Evolutionary conservation across 2,888 invertebrate species (phyloP), one percentile per base, ranked within the genome.

Genomic region (Nomada lathburiana): DNA sequence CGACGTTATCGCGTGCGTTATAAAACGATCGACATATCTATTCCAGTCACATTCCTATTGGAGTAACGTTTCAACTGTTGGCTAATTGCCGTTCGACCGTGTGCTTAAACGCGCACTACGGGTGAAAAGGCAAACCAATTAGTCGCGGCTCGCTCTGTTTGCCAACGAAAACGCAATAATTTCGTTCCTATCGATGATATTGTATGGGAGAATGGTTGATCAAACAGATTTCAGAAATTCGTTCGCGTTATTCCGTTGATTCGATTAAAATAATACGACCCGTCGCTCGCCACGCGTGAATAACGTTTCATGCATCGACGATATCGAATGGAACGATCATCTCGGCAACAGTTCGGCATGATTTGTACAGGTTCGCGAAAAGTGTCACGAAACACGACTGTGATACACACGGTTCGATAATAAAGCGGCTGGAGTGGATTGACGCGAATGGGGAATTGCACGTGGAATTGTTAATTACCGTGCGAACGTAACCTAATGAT

Each of bases 391-490:
- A n/a, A 65, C 29, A 23, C n/a, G 50, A 57, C 13, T 11, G 60
- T n/a, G 80, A 81, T 67, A 74, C 53, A 62, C 36, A 44, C 20
- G 20, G 64, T n/a, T 65, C 74, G 71, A 65, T 80, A 75, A 75
- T 81, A 77, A 77, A 80, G 42, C 50, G 69, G 36, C 29, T 47
- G 50, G 60, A 68, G 76, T 36, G 53, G 71, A 76, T 59, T 70
- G 67, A 77, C 74, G 76, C 67, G 70, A 76, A 67, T 63, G 70
- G 74, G 81, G 83, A 88, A 88, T 88, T 88, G 77, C 70, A 83
- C 63, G 79, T 73, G 73, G 74, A 75, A 75, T 73, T 81, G 86
- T 84, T 88, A 88, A 87, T 87, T 87, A 86, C 77, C 73, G 83
- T 69, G 72, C 73, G 83, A 86, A 86, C 78, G 76, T 84, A 80